Base-by-base conservation (phyloP, 2,113 vertebrate genomes). In the Brienomyrus longianalis region DNA sequence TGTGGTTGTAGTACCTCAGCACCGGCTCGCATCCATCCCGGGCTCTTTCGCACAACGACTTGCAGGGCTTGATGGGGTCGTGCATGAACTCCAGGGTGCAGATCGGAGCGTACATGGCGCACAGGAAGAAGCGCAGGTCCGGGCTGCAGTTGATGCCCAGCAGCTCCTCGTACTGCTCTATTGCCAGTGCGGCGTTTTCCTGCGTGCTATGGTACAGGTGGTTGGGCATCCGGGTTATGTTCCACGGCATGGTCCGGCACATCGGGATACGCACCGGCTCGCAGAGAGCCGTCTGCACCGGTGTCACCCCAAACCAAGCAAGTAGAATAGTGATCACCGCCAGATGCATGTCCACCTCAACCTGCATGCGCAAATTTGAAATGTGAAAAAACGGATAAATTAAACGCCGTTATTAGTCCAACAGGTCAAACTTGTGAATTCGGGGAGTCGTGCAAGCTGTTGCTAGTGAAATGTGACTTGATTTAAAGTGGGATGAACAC, bases 171-270 rank as follows among this genome's bases (percentile, higher is more conserved):
- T 96, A 97, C 93, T 97, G 97, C 93, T 97, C 97, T 83, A 97
- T 96, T 70, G 97, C 96, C 94, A 97, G 93, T 91, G 96, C 93
- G 90, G 96, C 96, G 93, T 97, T 97, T 88, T 96, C 96, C 94
- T 97, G 96, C 56, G 96, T 97, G 94, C 96, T 97, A 94, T 97
- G 96, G 93, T 97, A 96, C 92, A 97, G 95, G 93, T 97, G 96
- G 95, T 97, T 97, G 90, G 96, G 96, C 96, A 97, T 97, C 93
- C 96, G 96, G 90, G 96, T 97, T 95, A 97, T 93, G 94, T 97
- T 97, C 96, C 96, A 97, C 86, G 96, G 96, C 96, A 97, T 97
- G 92, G 94, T 21, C 13, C 93, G 87, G 89, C 97, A 97, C 96
- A 97, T 96, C 90, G 95, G 96, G 89, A 97, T 96, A 90, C 96